These are phyloP conservation scores for Montipora capricornis DNA, from an alignment of 64 coral and sea anemone genomes.

Conservation along the genomic window DNA sequence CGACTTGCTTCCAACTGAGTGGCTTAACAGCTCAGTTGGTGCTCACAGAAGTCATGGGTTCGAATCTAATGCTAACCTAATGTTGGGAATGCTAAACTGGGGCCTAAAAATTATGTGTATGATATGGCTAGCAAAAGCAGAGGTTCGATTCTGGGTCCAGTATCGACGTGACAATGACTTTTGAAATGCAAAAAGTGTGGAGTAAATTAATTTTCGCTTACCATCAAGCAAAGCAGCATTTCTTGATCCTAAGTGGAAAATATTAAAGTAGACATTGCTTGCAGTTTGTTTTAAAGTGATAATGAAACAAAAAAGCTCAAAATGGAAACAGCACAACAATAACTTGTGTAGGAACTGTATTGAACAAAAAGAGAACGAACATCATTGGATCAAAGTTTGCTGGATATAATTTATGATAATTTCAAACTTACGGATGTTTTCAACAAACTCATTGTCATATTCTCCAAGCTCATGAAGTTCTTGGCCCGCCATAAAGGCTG, in stretches of 20 bases:
- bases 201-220: not conserved
- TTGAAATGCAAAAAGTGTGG: too few species aligned
- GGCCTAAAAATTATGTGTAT: too few species aligned
- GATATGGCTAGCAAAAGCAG: too few species aligned
- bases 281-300: not conserved
- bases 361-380: not conserved
- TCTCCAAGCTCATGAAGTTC: constrained; percentile 86
- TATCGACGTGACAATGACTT: too few species aligned
- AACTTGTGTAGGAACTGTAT: not conserved
- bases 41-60: too few species aligned
- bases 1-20: too few species aligned
- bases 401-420: too few species aligned
- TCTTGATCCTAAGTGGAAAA: constrained; percentile 57
- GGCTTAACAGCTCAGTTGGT: too few species aligned
- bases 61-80: too few species aligned
- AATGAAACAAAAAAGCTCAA: not conserved
- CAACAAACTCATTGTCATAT: constrained; percentile 76
- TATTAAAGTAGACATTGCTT: not conserved
- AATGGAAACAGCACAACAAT: not conserved
- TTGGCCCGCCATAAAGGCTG: constrained; percentile 85
- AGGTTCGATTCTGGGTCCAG: too few species aligned
- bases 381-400: too few species aligned
- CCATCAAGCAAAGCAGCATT: constrained; percentile 73
- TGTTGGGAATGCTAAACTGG: too few species aligned
- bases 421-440: constrained; percentile 86